Percentiles rank a stretch among this genome's conserved stretches.
Evolutionary conservation across 2,888 invertebrate genomes (phyloP).

Genomic region (Stenodema calcarata): DNA sequence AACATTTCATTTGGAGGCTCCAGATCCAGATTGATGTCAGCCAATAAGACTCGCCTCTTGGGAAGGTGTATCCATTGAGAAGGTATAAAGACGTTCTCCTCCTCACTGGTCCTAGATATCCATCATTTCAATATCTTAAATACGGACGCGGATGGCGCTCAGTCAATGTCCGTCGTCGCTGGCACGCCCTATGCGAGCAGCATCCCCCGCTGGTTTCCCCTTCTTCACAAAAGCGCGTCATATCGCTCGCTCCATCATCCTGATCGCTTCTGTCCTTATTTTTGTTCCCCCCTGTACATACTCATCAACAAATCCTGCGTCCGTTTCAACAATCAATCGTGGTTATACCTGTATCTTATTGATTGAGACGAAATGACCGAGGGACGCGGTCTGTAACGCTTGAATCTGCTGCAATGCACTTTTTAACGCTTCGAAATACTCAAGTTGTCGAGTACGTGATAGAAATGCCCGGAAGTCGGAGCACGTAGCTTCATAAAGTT

Average conservation of each 20-base stretch:
- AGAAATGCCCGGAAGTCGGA: too few species aligned
- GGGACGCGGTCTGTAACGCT: too few species aligned
- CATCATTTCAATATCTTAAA: not conserved
- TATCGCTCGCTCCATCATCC: not conserved
- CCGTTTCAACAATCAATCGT: not conserved
- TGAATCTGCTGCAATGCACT: too few species aligned
- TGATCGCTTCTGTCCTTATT: not conserved
- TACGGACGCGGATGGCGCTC: not conserved
- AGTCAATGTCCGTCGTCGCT: slow-evolving; percentile 29
- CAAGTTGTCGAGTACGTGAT: too few species aligned
- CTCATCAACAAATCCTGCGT: not conserved
- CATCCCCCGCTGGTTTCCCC: not conserved
- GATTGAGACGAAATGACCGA: not conserved
- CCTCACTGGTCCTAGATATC: not conserved
- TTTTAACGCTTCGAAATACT: too few species aligned
- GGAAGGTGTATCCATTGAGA: not conserved
- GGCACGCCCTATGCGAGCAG: not conserved
- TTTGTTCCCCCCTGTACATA: not conserved
- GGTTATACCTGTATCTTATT: not conserved
- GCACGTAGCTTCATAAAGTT: too few species aligned
- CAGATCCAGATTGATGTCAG: slow-evolving; percentile 6
- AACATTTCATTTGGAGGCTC: not conserved
- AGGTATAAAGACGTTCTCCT: slow-evolving; percentile 1
- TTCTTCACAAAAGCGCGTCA: not conserved
- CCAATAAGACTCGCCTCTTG: not conserved